Evolutionary conservation across 2,113 vertebrate species (phyloP).

Genomic region (Chauna torquata): DNA sequence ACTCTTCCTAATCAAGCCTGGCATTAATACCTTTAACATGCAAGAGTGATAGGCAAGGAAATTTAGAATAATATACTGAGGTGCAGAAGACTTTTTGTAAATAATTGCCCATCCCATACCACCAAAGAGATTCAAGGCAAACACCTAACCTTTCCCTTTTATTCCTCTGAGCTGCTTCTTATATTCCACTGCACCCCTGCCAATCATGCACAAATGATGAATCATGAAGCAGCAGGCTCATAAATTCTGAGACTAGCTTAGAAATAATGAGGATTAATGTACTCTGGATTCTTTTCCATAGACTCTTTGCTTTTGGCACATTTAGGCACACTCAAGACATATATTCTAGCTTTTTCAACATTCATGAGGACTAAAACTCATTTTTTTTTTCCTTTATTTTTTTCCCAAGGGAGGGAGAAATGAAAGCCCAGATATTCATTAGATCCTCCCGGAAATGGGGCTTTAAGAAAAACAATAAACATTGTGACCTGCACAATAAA

Average conservation of each 20-base stretch:
- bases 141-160: not conserved
- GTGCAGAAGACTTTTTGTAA: not conserved
- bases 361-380: not conserved
- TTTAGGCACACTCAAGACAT: not conserved
- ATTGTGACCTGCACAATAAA: not conserved
- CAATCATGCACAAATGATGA: slow-evolving; percentile 2
- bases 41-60: not conserved
- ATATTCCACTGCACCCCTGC: slow-evolving; percentile 6
- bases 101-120: not conserved
- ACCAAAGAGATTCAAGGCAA: not conserved
- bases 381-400: not conserved
- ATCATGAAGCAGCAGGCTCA: not conserved
- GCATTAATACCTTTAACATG: not conserved
- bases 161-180: slow-evolving; percentile 24
- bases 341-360: not conserved
- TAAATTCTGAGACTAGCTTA: not conserved
- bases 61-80: not conserved
- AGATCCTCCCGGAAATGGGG: not conserved
- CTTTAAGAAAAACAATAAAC: not conserved
- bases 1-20: not conserved
- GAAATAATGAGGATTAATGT: not conserved
- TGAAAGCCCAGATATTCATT: not conserved
- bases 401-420: not conserved
- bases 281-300: not conserved
- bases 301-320: not conserved